Evolutionary conservation across 2,888 invertebrate species (phyloP).

Genomic region (Branchinecta sandiegonensis): DNA sequence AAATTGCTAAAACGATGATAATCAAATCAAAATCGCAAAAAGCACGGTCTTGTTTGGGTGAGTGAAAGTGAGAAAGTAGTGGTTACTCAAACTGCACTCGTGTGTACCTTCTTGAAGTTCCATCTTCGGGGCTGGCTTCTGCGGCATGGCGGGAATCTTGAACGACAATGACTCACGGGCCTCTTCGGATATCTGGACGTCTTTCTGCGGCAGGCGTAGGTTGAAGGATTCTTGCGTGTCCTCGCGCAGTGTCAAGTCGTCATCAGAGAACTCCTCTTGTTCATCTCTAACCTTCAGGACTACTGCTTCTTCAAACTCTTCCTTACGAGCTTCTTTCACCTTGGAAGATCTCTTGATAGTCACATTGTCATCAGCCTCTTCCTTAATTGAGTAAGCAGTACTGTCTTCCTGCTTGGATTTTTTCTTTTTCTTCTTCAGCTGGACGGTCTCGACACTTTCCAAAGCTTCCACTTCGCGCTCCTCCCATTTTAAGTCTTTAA

Average conservation of each 20-base stretch:
- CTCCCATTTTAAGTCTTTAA: conserved; percentile 33
- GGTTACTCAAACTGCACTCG: not conserved
- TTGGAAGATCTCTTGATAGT: conserved; percentile 28
- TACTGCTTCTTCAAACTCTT: conserved; percentile 26
- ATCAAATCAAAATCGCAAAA: no score
- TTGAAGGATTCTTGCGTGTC: conserved; percentile 23
- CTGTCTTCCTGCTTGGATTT: conserved; percentile 36
- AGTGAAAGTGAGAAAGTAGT: no score
- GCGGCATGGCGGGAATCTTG: conserved; percentile 23
- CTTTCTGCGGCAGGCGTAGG: conserved; percentile 21
- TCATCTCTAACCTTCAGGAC: conserved; percentile 12
- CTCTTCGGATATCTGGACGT: conserved; percentile 26
- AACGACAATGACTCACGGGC: conserved; percentile 23
- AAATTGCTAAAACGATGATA: no score
- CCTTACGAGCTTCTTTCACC: conserved; percentile 26
- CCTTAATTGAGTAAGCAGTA: conserved; percentile 27
- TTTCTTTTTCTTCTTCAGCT: conserved; percentile 34
- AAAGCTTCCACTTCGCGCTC: conserved; percentile 24
- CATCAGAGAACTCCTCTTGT: conserved; percentile 24
- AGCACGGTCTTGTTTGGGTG: no score
- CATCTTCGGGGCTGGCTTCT: conserved; percentile 18
- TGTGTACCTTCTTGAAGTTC: conserved; percentile 23
- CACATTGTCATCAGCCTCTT: conserved; percentile 32
- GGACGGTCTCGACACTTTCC: conserved; percentile 26
- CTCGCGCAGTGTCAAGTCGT: conserved; percentile 23